A percentile compares a stretch with the other conserved stretches of the same genome.
Conservation (phyloP, 2,888 invertebrate species). For the Athrips mouffetella region DNA sequence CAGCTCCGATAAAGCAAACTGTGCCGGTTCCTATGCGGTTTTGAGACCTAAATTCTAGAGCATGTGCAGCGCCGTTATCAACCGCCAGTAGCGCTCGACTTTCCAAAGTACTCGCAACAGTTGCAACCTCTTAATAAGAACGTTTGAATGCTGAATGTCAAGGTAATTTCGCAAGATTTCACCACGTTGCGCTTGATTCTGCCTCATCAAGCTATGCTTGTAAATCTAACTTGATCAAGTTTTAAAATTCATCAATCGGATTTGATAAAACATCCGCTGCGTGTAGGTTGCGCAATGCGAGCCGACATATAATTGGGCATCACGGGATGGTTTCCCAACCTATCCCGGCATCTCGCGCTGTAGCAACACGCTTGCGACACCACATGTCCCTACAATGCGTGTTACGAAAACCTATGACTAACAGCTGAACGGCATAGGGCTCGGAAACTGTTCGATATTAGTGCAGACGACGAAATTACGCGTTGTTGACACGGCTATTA, state of each 20-base stretch:
- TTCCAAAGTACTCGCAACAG: background rate
- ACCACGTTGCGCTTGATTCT: constrained; percentile 13
- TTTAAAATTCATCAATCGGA: constrained; percentile 49
- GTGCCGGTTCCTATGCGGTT: constrained; percentile 62
- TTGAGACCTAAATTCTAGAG: constrained; percentile 66
- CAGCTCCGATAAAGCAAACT: constrained; percentile 70
- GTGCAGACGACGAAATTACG: constrained; percentile 39
- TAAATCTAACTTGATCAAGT: constrained; percentile 22
- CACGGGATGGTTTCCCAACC: constrained; percentile 76
- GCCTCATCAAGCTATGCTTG: constrained; percentile 21
- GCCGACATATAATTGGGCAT: constrained; percentile 69
- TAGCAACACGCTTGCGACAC: constrained; percentile 69
- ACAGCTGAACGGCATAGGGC: constrained; percentile 43
- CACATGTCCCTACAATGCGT: constrained; percentile 72
- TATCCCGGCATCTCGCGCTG: constrained; percentile 71
- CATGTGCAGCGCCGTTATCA: constrained; percentile 15
- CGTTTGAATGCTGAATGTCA: constrained; percentile 15
- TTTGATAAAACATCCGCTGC: constrained; percentile 52
- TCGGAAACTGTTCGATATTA: constrained; percentile 46
- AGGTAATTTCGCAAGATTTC: constrained; percentile 23
- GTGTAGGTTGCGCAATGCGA: constrained; percentile 53
- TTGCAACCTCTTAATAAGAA: constrained; percentile 4
- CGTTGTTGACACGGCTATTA: constrained; percentile 50
- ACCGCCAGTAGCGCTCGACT: background rate
- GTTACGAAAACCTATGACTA: constrained; percentile 76